These are phyloP conservation scores for Sicus ferrugineus DNA, from an alignment of 2,888 invertebrate genomes.

Conservation along the genomic window DNA sequence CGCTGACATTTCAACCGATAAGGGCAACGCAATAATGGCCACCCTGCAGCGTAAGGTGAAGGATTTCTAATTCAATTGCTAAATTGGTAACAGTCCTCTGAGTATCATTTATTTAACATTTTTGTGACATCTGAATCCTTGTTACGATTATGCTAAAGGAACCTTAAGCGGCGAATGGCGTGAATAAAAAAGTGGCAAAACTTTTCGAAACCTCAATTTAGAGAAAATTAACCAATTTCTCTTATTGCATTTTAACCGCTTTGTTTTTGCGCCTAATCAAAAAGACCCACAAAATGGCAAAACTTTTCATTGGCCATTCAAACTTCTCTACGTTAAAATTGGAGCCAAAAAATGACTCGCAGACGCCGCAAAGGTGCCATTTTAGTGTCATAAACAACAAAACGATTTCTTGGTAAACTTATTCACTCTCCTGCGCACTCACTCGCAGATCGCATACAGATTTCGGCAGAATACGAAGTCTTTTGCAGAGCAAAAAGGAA, in stretches of 20 bases:
- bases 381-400: conserved; percentile 30
- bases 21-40: not conserved
- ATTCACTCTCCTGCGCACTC: not conserved
- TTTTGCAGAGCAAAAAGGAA: conserved; percentile 5
- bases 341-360: not conserved
- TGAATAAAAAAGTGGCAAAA: conserved; percentile 12
- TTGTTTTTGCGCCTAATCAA: conserved; percentile 26
- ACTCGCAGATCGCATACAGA: not conserved
- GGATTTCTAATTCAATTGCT: too few species aligned
- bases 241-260: conserved; percentile 21
- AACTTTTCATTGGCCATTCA: conserved; percentile 27
- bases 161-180: not conserved
- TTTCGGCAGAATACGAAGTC: not conserved
- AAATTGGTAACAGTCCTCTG: too few species aligned
- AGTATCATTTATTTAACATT: too few species aligned
- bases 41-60: not conserved
- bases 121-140: too few species aligned
- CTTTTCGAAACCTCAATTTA: conserved; percentile 19
- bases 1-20: not conserved
- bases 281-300: conserved; percentile 20
- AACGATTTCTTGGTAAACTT: conserved; percentile 19
- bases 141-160: not conserved
- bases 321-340: conserved; percentile 2
- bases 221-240: conserved; percentile 22
- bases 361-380: conserved; percentile 22